Conservation (phyloP, 2,888 invertebrate genomes). For the Cephus spinipes region DNA sequence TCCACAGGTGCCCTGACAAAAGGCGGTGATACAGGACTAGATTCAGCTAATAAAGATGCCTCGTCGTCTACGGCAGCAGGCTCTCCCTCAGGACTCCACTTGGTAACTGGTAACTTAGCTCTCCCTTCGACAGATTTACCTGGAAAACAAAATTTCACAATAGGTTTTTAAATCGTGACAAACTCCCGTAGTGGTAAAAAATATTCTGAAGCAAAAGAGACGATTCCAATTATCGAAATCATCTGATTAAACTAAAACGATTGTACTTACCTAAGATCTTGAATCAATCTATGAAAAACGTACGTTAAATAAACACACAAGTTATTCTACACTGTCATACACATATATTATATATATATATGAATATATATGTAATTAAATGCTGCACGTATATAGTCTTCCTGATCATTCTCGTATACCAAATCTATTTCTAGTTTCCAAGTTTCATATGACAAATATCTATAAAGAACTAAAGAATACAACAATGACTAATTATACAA, state of each 20-base stretch:
- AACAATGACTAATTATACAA: too few species aligned
- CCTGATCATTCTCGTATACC: neutral
- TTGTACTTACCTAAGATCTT: constrained; percentile 37
- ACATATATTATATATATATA: too few species aligned
- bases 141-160: constrained; percentile 40
- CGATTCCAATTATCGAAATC: neutral
- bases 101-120: constrained; percentile 32
- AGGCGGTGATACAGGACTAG: constrained; percentile 66
- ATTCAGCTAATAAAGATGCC: constrained; percentile 61
- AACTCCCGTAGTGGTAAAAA: neutral
- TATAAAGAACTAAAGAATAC: neutral
- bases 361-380: neutral
- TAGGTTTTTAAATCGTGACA: neutral
- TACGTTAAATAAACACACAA: neutral
- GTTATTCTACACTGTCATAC: neutral
- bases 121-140: constrained; percentile 43
- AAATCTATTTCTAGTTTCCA: neutral
- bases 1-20: constrained; percentile 76
- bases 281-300: neutral
- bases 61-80: constrained; percentile 61
- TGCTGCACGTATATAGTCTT: neutral
- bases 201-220: neutral
- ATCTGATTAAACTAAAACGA: constrained; percentile 14
- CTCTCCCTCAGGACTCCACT: constrained; percentile 55
- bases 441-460: neutral